Percentiles rank a stretch among this genome's conserved stretches.
Evolutionary conservation across 1,140 invertebrate genomes (phyloP).

Genomic region (Zaprionus tsacasi): DNA sequence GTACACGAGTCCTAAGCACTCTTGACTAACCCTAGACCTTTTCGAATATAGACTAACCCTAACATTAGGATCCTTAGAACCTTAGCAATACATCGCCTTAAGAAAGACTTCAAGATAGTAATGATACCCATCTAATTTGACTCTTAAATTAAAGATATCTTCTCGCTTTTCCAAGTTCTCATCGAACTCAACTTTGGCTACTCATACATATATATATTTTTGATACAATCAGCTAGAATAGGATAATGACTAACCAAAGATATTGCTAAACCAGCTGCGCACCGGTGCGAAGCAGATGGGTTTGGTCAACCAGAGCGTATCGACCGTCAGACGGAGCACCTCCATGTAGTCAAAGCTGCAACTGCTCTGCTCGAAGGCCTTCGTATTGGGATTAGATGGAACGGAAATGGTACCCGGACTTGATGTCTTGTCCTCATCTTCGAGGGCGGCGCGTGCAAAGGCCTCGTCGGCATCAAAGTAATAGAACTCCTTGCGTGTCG

Average conservation of each 20-base stretch:
- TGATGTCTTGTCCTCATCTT: slow-evolving; percentile 36
- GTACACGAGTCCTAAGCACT: too few relatives aligned
- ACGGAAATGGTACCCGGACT: slow-evolving; percentile 3
- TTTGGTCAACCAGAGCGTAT: slow-evolving; percentile 78
- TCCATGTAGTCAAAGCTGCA: slow-evolving; percentile 76
- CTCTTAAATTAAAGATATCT: neutral
- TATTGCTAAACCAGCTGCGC: slow-evolving; percentile 75
- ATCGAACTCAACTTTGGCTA: neutral
- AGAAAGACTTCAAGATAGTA: too few relatives aligned
- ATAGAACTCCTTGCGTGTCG: slow-evolving; percentile 78
- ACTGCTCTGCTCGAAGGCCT: slow-evolving; percentile 65
- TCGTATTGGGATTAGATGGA: slow-evolving; percentile 31
- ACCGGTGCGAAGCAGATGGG: slow-evolving; percentile 73
- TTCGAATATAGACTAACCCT: neutral
- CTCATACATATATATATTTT: neutral
- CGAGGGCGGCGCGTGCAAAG: slow-evolving; percentile 63
- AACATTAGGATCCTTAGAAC: neutral
- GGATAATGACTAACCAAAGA: slow-evolving; percentile 61
- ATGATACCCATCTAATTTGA: too few relatives aligned
- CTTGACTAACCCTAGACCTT: neutral
- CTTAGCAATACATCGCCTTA: too few relatives aligned
- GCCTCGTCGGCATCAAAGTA: slow-evolving; percentile 80
- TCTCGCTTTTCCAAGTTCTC: neutral
- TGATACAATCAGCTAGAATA: neutral
- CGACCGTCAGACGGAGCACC: slow-evolving; percentile 72